These are phyloP conservation scores for Aelia acuminata DNA, from an alignment of 2,888 invertebrate genomes.

Conservation along the genomic window DNA sequence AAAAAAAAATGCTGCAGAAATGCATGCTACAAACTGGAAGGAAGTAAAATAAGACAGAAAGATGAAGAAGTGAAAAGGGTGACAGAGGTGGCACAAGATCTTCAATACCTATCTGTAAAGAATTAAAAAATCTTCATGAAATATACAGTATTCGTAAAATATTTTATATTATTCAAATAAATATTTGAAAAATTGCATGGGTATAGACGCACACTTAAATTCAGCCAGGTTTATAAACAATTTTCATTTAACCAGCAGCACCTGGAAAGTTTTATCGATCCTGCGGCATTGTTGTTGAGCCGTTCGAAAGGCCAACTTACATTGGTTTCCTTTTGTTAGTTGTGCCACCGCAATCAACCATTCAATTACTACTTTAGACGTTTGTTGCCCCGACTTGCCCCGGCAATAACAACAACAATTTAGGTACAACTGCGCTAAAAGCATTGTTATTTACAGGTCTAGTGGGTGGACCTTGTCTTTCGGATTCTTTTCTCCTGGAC, in stretches of 20 bases:
- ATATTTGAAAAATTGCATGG: not conserved
- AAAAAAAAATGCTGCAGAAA: no score
- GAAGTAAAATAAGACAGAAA: no score
- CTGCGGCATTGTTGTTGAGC: not conserved
- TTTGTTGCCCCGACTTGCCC: not conserved
- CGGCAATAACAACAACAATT: slow-evolving; percentile 28
- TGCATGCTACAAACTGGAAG: no score
- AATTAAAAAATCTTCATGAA: no score
- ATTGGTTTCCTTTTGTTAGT: slow-evolving; percentile 46
- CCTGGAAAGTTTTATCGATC: not conserved
- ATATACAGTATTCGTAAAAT: no score
- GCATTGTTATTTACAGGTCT: not conserved
- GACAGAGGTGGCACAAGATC: no score
- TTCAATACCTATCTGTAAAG: no score
- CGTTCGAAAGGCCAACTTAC: not conserved
- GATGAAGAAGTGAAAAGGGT: no score
- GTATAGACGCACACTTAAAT: not conserved
- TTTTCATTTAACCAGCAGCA: not conserved
- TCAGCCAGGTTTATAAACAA: not conserved
- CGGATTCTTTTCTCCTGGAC: not conserved
- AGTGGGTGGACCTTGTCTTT: not conserved
- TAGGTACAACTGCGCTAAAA: not conserved
- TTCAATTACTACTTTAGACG: slow-evolving; percentile 14
- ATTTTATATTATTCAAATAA: not conserved
- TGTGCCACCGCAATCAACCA: slow-evolving; percentile 1